Base-by-base conservation (phyloP, 1,140 invertebrate genomes). In the Mercenaria mercenaria region DNA sequence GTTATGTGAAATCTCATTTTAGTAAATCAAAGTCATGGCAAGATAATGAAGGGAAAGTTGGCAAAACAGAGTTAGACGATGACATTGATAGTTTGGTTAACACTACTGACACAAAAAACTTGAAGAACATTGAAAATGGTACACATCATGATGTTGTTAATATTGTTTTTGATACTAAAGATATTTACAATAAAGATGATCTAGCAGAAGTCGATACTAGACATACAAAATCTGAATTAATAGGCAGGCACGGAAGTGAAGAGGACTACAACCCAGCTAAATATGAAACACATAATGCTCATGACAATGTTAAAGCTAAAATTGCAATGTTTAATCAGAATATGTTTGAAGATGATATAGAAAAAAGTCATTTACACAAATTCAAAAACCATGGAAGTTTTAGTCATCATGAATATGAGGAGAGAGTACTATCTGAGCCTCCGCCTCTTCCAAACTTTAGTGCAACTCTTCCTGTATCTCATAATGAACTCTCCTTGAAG, bases 1-100 rank as follows among this genome's bases (percentile, higher is more conserved):
- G 89, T 72, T 90, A 83, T 86, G 50, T 90, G 3, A 90, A 81
- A 56, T 90, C 89, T 26, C 80, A 90, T 74, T 86, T 90, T 43
- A 86, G n/a, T 41, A 83, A 84, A 4, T 74, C 50, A 23, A 85
- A 85, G 26, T 43, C 56, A 29, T 32, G 23, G 29, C 37, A 72
- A 20, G 39, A 83, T 15, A 13, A 64, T 43, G 41, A 72, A 10
- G 79, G 18, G 26, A 26, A 43, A 29, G 18, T 32, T 34, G 39
- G 20, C 29, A 56, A n/a, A n/a, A 23, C 3, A 32, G 64, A 34
- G 1, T 8, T 26, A 2, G 34, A 59, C 15, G 26, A 52, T 79
- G 76, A 56, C 20, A 50, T 29, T 43, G 11, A 41, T 47, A 50
- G 23, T 20, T 37, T 37, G 0, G 26, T 10, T 6, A 56, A 56